Conservation (phyloP, 2,888 invertebrate genomes). For the Alcis repandata region DNA sequence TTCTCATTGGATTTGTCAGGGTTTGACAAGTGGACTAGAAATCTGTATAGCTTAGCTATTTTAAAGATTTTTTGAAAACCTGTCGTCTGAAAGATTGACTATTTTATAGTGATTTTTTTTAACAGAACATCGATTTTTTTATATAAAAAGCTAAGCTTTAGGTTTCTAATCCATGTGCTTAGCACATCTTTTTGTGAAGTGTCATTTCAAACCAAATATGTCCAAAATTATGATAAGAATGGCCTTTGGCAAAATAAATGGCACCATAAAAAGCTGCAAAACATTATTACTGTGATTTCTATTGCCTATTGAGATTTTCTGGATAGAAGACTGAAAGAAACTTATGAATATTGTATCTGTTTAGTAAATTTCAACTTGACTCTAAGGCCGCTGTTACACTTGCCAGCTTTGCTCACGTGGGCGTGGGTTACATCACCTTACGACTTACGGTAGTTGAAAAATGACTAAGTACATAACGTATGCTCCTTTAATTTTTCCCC, state of each 20-base stretch:
- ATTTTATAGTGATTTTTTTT: background rate
- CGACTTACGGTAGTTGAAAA: too few relatives aligned
- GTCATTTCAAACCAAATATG: constrained; percentile 17
- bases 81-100: too few relatives aligned
- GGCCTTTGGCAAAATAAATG: constrained; percentile 63
- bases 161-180: background rate
- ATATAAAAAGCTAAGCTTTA: background rate
- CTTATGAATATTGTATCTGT: constrained; percentile 40
- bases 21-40: background rate
- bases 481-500: too few relatives aligned
- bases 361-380: constrained; percentile 53
- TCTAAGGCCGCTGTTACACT: constrained; percentile 46
- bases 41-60: too few relatives aligned
- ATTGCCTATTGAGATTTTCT: constrained; percentile 84
- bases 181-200: background rate
- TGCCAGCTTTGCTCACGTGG: too few relatives aligned
- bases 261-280: constrained; percentile 70
- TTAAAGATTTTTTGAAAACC: too few relatives aligned
- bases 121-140: background rate
- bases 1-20: too few relatives aligned
- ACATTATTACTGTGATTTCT: constrained; percentile 77
- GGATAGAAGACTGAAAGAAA: constrained; percentile 81
- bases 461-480: too few relatives aligned
- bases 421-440: too few relatives aligned
- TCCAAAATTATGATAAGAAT: constrained; percentile 41